These are phyloP conservation scores for Malurus alboscapulatus DNA, from an alignment of 2,113 vertebrate species.

Conservation along the genomic window DNA sequence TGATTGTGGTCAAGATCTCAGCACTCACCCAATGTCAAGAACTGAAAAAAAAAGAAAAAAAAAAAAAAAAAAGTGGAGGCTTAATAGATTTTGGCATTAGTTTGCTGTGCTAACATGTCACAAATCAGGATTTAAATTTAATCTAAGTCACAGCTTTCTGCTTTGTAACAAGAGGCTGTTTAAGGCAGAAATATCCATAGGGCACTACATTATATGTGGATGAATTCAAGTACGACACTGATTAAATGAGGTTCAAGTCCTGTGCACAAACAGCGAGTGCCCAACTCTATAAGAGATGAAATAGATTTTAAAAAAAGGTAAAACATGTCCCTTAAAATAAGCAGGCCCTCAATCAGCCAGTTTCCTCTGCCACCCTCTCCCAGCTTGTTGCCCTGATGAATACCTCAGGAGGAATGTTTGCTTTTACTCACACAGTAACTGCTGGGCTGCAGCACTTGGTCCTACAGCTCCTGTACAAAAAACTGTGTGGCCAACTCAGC, in stretches of 20 bases:
- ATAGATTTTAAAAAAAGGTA: not conserved
- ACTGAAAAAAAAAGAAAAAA: not conserved
- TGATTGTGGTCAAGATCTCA: constrained; percentile 49
- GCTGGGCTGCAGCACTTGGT: not conserved
- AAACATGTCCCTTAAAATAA: not conserved
- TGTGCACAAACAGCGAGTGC: not conserved
- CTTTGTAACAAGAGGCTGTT: constrained; percentile 34
- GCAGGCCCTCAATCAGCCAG: not conserved
- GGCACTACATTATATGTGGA: not conserved
- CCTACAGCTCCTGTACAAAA: not conserved
- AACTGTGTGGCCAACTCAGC: not conserved
- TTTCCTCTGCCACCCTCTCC: not conserved
- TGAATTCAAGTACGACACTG: not conserved
- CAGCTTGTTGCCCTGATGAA: not conserved
- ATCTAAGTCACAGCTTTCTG: constrained; percentile 60
- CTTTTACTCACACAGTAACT: not conserved
- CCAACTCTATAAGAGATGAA: not conserved
- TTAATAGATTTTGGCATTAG: constrained; percentile 51
- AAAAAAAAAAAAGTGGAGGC: not conserved
- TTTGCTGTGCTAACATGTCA: constrained; percentile 25
- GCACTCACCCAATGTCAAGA: not conserved
- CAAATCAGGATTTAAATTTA: constrained; percentile 66
- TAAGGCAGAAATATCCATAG: constrained; percentile 6
- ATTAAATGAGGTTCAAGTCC: not conserved
- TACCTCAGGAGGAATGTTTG: not conserved